These are phyloP conservation scores for Vombatus ursinus DNA, from an alignment of 2,113 vertebrate genomes.

Conservation along the genomic window DNA sequence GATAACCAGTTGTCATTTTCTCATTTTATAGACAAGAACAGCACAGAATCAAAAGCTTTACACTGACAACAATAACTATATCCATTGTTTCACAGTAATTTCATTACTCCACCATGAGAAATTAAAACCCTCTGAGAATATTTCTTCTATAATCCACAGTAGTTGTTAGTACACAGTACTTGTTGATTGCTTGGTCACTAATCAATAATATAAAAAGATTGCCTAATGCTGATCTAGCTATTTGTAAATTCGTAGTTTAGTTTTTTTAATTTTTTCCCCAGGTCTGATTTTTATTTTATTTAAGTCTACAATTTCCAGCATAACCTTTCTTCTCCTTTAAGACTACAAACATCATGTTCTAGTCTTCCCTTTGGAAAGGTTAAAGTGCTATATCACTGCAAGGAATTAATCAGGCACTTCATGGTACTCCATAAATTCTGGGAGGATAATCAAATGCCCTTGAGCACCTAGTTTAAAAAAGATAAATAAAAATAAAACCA, in stretches of 20 bases:
- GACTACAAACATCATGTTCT: constrained; percentile 13
- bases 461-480: neutral
- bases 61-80: neutral
- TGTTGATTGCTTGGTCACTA: neutral
- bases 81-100: neutral
- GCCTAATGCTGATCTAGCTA: neutral
- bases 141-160: neutral
- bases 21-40: neutral
- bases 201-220: neutral
- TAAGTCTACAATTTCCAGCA: neutral
- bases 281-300: neutral
- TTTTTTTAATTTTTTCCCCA: constrained; percentile 39
- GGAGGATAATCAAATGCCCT: neutral
- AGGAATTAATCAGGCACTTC: neutral
- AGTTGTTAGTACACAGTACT: neutral
- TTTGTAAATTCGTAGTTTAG: constrained; percentile 30
- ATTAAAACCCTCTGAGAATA: neutral
- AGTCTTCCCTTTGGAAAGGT: constrained; percentile 10
- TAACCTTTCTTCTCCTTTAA: constrained; percentile 2
- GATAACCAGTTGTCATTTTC: neutral
- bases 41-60: neutral
- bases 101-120: neutral
- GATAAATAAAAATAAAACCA: neutral
- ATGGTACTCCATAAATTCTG: constrained; percentile 6
- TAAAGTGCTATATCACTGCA: neutral